These are phyloP conservation scores for Macroteleia sp. DNA, from an alignment of 2,888 invertebrate genomes.

Conservation along the genomic window DNA sequence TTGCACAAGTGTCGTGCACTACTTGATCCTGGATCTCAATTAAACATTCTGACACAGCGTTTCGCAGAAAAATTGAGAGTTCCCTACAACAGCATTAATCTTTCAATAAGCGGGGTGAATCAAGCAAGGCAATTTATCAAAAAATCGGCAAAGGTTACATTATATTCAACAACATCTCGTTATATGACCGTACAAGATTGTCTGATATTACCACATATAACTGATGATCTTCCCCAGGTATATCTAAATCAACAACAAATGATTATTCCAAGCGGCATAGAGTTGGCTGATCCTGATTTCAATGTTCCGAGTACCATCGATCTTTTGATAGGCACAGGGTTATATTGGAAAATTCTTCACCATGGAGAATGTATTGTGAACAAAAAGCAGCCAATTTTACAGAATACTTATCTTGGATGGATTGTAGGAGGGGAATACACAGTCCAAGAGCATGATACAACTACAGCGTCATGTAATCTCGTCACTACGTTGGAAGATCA, in stretches of 20 bases:
- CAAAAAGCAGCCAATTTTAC: background rate
- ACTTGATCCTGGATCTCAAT: no score
- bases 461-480: background rate
- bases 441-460: background rate
- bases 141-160: no score
- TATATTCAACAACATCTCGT: no score
- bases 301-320: conserved; percentile 3
- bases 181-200: no score
- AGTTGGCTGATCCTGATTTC: conserved; percentile 14
- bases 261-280: background rate
- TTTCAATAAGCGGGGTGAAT: no score
- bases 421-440: background rate
- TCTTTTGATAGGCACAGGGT: background rate
- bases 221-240: conserved; percentile 3
- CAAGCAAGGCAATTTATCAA: no score
- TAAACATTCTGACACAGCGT: no score
- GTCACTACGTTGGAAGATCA: background rate
- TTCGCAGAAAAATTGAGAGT: no score
- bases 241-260: background rate
- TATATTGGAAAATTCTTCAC: no score
- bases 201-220: background rate
- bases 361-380: background rate
- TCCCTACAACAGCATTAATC: no score
- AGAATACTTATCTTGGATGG: conserved; percentile 1
- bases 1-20: no score